phyloP scores from a whole-genome alignment of 1,140 invertebrate genomes.

The Cydia splendana region DNA sequence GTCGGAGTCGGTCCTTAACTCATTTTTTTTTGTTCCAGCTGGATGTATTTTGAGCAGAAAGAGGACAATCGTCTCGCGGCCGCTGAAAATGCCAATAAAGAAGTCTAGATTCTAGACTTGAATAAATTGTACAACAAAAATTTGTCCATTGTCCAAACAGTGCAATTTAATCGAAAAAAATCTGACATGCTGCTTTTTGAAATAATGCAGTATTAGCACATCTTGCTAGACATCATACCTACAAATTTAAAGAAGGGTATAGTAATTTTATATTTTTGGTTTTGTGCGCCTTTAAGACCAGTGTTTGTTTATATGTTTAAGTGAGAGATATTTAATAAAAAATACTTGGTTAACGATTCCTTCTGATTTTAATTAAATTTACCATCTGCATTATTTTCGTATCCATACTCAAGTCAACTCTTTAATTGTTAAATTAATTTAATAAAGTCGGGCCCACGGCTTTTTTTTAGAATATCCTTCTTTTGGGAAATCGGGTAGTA shows the following conservation, averaged over 20 bases:
- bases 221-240: no score
- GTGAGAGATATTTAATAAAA: conserved; percentile 29
- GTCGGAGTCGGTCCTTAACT: no score
- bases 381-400: no score
- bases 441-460: no score
- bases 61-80: conserved; percentile 67
- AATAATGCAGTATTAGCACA: background rate
- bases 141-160: background rate
- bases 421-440: no score
- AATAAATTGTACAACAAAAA: background rate
- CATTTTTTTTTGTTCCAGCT: conserved; percentile 50
- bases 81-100: conserved; percentile 62
- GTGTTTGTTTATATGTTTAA: conserved; percentile 18
- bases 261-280: background rate
- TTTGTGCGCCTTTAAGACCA: background rate
- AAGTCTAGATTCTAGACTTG: conserved; percentile 46
- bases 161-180: background rate
- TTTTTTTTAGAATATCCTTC: no score
- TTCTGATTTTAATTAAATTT: background rate
- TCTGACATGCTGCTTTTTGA: background rate
- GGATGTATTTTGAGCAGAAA: conserved; percentile 73
- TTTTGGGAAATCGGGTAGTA: no score
- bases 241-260: background rate
- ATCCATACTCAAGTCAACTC: no score
- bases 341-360: background rate